Conservation (phyloP, 2,113 vertebrate genomes). For the Procavia capensis region DNA sequence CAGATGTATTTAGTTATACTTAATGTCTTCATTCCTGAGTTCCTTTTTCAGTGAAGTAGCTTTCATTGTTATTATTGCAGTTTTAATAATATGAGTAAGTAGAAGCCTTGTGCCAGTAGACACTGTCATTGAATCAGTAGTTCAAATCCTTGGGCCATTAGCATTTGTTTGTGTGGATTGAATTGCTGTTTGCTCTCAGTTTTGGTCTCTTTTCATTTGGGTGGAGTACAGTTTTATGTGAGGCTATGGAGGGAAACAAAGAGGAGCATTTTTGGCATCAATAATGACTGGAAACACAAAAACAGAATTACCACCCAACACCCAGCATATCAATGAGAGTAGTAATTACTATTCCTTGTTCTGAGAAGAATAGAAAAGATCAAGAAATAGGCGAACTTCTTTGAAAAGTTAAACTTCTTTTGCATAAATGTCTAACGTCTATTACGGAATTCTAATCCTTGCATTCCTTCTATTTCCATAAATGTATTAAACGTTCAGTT, state of each 20-base stretch:
- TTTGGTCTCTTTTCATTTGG: neutral
- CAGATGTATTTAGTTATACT: slow-evolving; percentile 64
- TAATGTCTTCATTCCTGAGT: slow-evolving; percentile 68
- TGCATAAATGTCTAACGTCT: neutral
- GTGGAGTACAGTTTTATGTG: neutral
- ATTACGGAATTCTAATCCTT: slow-evolving; percentile 40
- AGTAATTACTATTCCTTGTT: neutral
- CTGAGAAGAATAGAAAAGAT: slow-evolving; percentile 5
- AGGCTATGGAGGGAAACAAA: neutral
- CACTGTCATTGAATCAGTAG: neutral
- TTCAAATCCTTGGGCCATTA: neutral
- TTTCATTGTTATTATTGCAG: slow-evolving; percentile 47
- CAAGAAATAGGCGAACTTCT: neutral
- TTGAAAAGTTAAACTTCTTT: slow-evolving; percentile 45
- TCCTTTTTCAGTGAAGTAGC: slow-evolving; percentile 38
- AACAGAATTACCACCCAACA: neutral
- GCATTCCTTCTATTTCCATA: slow-evolving; percentile 39
- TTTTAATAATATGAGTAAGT: slow-evolving; percentile 56
- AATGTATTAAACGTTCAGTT: slow-evolving; percentile 65
- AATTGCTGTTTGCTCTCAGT: neutral
- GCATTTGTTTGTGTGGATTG: neutral
- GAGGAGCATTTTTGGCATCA: neutral
- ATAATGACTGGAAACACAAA: neutral
- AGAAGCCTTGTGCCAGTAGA: slow-evolving; percentile 58
- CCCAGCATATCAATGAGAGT: neutral